These are phyloP conservation scores for Chrysogorgia sp. DNA, from an alignment of 92 coral and sea anemone genomes.

Conservation along the genomic window DNA sequence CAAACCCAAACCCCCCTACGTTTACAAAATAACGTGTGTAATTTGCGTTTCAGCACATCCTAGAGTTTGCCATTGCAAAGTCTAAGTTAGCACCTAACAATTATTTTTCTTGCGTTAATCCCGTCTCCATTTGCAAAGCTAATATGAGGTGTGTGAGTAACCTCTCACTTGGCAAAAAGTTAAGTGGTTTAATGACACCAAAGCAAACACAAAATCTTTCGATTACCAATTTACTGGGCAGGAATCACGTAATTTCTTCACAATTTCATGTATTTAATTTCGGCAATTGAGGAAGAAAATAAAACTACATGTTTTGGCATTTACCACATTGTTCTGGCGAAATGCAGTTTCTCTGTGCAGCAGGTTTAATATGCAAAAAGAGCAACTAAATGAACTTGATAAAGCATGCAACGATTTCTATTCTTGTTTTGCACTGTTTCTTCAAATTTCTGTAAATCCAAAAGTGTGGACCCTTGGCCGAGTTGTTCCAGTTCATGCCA, in stretches of 20 bases:
- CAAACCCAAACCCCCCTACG: too few relatives aligned
- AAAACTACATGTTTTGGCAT: constrained; percentile 56
- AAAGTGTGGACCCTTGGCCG: too few relatives aligned
- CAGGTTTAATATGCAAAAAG: constrained; percentile 22
- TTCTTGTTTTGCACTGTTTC: constrained; percentile 40
- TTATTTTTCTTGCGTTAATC: background rate
- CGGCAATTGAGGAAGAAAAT: constrained; percentile 52
- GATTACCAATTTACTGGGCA: constrained; percentile 60
- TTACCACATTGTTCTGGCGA: constrained; percentile 22
- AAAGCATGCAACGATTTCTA: constrained; percentile 36
- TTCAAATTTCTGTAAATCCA: too few relatives aligned
- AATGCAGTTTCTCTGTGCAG: constrained; percentile 38
- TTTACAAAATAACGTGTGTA: too few relatives aligned
- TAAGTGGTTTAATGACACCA: constrained; percentile 56
- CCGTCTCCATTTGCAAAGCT: too few relatives aligned
- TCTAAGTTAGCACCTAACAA: constrained; percentile 8
- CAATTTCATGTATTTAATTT: constrained; percentile 57
- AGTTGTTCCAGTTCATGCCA: too few relatives aligned
- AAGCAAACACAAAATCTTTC: constrained; percentile 54
- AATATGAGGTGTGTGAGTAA: constrained; percentile 20
- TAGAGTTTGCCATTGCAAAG: constrained; percentile 9
- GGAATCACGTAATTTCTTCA: constrained; percentile 62
- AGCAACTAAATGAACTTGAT: constrained; percentile 39
- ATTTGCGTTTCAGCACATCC: constrained; percentile 36
- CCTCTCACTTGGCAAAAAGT: constrained; percentile 43